phyloP scores from a whole-genome alignment of 2,888 invertebrate genomes.

The Thelaira solivaga region DNA sequence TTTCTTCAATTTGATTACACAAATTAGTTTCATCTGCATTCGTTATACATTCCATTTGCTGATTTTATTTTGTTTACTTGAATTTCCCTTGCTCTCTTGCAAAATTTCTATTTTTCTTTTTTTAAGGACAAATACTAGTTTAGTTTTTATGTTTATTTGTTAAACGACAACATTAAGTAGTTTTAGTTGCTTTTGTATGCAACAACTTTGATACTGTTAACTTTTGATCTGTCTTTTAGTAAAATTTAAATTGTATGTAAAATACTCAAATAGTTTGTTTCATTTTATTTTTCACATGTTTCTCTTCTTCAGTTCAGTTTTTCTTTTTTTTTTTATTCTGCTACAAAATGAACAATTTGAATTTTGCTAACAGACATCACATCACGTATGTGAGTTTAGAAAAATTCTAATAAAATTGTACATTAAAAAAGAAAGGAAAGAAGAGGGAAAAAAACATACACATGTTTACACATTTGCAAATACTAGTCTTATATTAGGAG shows the following conservation, averaged over 20 bases:
- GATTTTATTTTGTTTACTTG: background rate
- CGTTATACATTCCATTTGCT: background rate
- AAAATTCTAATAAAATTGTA: conserved; percentile 36
- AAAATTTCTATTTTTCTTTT: no score
- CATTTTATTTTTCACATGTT: background rate
- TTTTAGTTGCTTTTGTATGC: conserved; percentile 26
- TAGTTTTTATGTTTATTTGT: background rate
- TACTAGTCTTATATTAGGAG: background rate
- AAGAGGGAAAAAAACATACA: no score
- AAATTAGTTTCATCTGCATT: conserved; percentile 28
- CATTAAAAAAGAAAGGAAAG: conserved; percentile 33
- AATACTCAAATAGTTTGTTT: conserved; percentile 12
- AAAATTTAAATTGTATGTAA: conserved; percentile 46
- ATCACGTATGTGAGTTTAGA: background rate
- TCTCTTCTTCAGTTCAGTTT: background rate
- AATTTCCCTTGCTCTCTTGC: no score
- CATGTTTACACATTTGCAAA: conserved; percentile 14
- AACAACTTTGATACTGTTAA: conserved; percentile 38
- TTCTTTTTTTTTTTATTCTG: background rate
- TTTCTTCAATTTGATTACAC: background rate
- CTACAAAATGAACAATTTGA: background rate
- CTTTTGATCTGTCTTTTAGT: conserved; percentile 30
- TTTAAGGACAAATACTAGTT: background rate
- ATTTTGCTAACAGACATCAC: background rate
- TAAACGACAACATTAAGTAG: conserved; percentile 26